Conservation (phyloP, 2,888 invertebrate species). For the Chromoteleia sp. region DNA sequence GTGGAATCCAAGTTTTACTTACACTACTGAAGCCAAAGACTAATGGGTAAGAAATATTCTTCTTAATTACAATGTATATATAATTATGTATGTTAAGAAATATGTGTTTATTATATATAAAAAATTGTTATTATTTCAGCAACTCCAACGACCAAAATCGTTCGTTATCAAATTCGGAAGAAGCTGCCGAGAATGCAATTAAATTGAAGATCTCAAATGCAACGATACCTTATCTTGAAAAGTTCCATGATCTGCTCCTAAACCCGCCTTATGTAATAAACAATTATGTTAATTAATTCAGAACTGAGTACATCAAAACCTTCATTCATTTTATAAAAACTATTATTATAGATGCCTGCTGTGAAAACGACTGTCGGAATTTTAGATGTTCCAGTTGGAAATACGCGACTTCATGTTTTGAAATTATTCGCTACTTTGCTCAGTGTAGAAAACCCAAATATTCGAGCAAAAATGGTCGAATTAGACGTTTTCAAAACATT, state of each 20-base stretch:
- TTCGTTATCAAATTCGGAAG: slow-evolving; percentile 74
- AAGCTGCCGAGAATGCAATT: slow-evolving; percentile 86
- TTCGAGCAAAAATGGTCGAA: slow-evolving; percentile 88
- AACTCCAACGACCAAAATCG: slow-evolving; percentile 64
- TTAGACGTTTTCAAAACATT: slow-evolving; percentile 86
- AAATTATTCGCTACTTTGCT: slow-evolving; percentile 92
- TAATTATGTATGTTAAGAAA: no score
- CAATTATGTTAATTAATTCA: background rate
- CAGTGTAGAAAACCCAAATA: slow-evolving; percentile 89
- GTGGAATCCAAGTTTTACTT: slow-evolving; percentile 92
- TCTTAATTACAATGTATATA: no score
- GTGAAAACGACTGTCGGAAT: slow-evolving; percentile 90
- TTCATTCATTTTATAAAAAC: background rate
- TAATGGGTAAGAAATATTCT: slow-evolving; percentile 84
- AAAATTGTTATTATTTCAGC: slow-evolving; percentile 33
- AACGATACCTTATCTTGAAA: slow-evolving; percentile 88
- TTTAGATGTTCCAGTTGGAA: slow-evolving; percentile 91
- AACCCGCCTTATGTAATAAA: slow-evolving; percentile 87
- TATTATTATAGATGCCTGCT: slow-evolving; percentile 86
- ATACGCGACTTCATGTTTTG: slow-evolving; percentile 92
- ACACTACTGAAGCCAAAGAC: slow-evolving; percentile 88
- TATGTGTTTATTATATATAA: slow-evolving; percentile 9
- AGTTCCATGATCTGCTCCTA: slow-evolving; percentile 89
- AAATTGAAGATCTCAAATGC: slow-evolving; percentile 88
- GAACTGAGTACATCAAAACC: no score